Percentiles rank a stretch among this genome's conserved stretches.
phyloP scores from a whole-genome alignment of 53 echinoderm and acorn worm genomes.

The Arbacia lixula region DNA sequence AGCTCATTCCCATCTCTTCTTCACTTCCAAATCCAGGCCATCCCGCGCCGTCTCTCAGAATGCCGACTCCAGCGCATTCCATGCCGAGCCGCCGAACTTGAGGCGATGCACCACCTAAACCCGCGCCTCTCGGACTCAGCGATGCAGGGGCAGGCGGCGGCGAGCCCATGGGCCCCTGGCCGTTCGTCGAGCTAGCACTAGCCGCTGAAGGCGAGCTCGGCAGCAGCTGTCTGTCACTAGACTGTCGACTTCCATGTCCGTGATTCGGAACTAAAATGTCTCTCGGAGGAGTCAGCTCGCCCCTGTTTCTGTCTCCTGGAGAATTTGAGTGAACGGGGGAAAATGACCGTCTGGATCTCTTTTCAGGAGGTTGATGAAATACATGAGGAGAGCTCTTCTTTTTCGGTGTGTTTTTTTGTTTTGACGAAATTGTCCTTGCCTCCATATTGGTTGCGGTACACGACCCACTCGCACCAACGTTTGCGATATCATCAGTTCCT shows the following conservation, averaged over 20 bases:
- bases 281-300: not conserved
- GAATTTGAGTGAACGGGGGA: slow-evolving; percentile 8
- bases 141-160: not conserved
- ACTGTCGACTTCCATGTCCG: not conserved
- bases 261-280: slow-evolving; percentile 25
- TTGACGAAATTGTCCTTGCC: not conserved
- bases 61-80: not conserved
- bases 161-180: slow-evolving; percentile 21
- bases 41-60: slow-evolving; percentile 43
- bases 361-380: slow-evolving; percentile 45
- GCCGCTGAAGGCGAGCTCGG: slow-evolving; percentile 3
- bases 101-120: not conserved
- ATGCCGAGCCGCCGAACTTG: slow-evolving; percentile 1
- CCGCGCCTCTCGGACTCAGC: slow-evolving; percentile 12
- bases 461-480: too few species aligned
- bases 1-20: slow-evolving; percentile 58
- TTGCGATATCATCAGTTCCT: not conserved
- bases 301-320: not conserved
- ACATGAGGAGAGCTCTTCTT: not conserved
- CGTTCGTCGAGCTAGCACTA: not conserved
- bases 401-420: not conserved
- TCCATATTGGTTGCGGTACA: not conserved
- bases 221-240: not conserved
- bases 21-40: slow-evolving; percentile 53
- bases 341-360: slow-evolving; percentile 5